Percentiles rank a stretch among this genome's conserved stretches.
Conservation (phyloP, 2,113 vertebrate species). For the Lepidothrix coronata region DNA sequence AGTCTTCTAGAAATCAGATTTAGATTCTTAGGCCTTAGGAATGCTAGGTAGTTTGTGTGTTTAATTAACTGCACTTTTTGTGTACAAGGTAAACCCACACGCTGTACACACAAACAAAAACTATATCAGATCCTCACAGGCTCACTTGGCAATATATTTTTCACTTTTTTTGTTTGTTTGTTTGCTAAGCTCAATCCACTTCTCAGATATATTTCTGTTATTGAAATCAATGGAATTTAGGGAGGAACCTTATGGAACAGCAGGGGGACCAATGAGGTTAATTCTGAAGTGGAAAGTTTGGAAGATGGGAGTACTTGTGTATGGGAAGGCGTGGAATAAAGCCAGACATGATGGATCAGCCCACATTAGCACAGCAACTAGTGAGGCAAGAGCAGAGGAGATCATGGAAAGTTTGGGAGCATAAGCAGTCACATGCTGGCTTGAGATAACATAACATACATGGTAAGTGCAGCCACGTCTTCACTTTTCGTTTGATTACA, state of each 20-base stretch:
- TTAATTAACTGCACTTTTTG: conserved; percentile 1
- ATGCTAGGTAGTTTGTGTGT: neutral
- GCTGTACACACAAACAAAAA: neutral
- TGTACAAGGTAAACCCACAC: neutral
- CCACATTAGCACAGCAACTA: fast-evolving
- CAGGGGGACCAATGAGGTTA: neutral
- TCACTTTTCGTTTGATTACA: neutral
- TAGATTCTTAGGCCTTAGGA: neutral
- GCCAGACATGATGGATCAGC: fast-evolving
- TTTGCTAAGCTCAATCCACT: neutral
- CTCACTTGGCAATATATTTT: neutral
- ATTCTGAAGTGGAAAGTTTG: neutral
- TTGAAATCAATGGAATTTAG: neutral
- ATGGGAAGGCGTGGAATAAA: neutral
- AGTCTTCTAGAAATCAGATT: neutral
- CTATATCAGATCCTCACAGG: neutral
- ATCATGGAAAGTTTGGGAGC: neutral
- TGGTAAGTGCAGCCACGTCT: neutral
- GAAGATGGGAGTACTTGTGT: neutral
- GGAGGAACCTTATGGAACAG: neutral
- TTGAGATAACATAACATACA: neutral
- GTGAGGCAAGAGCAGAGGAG: neutral
- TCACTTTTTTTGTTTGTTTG: neutral
- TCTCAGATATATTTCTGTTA: neutral
- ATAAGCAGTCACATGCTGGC: neutral